Conservation (phyloP, 2,113 vertebrate genomes). For the Apteryx mantelli region DNA sequence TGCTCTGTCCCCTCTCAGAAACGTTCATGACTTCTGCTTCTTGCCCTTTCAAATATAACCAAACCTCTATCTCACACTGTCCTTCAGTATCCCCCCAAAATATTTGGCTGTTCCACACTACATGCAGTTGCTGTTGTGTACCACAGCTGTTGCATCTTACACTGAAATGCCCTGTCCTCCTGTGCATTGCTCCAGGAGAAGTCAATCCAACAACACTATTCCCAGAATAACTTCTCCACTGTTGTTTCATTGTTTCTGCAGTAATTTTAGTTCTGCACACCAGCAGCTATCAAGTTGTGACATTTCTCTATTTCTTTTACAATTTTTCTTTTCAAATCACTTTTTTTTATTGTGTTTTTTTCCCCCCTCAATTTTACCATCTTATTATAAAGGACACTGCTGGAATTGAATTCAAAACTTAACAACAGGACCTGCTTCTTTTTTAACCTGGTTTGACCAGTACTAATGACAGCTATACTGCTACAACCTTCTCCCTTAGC, state of each 20-base stretch:
- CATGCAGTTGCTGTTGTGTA: background rate
- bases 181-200: background rate
- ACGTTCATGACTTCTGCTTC: background rate
- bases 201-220: background rate
- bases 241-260: background rate
- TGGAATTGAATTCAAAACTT: background rate
- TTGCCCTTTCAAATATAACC: background rate
- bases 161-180: background rate
- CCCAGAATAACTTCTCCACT: background rate
- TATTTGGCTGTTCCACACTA: background rate
- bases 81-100: background rate
- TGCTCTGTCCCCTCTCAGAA: background rate
- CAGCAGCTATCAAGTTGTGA: background rate
- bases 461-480: background rate
- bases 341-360: background rate
- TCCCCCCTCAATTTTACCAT: rapidly evolving
- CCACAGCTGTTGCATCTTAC: slow-evolving; percentile 39
- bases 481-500: background rate
- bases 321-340: background rate
- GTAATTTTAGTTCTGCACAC: background rate
- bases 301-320: background rate
- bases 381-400: background rate
- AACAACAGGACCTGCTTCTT: background rate
- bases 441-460: background rate
- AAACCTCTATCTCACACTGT: background rate